Evolutionary conservation across 2,797 vertebrate species (phyloP), one percentile per base, ranked within the genome.

Genomic region (Notolepis coatsorum): DNA sequence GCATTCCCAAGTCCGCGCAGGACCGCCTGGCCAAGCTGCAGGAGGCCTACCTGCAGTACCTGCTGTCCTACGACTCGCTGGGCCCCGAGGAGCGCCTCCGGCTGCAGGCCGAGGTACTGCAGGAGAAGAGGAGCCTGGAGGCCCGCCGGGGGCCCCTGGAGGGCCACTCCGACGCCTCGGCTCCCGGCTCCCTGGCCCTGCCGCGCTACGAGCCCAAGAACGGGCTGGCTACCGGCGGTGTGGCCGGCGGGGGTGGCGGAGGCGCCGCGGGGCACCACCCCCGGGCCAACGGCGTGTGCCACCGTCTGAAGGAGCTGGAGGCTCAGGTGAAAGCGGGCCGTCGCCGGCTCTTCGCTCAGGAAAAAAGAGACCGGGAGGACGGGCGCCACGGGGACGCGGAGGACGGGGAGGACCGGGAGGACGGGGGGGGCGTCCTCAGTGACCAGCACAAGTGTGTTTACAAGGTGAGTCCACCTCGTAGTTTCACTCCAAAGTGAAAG

Each of bases 361-460:
- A 98, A 96, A 97, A 96, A 86, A 91, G 96, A 88, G 94, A 95
- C 87, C 94, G 91, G 82, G 93, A 90, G 71, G 95, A 94, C 82
- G 94, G 94, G 84, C 93, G 91, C 78, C 89, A 84, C 35, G 94
- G 82, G 68, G 93, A 94, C 51, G 91, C 89, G 63, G 91, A 84
- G 64, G 91, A 92, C 35, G 91, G 90, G 31, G 92, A 88, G 21
- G 92, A 91, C 4, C 90, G 87, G 65, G 86, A 87, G 63, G 89
- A 92, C 73, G 92, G 93, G 72, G 90, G 91, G 39, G 93, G 94
- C 7, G 81, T 99, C 85, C 95, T 97, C 82, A 93, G 88, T 6
- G 96, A 99, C 93, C 94, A 98, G 93, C 96, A 99, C 94, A 99
- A 98, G 91, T 99, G 97, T 93, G 94, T 96, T 90, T 96, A 97